These are phyloP conservation scores for Actinostola sp. DNA, from an alignment of 92 coral and sea anemone species.

Conservation along the genomic window DNA sequence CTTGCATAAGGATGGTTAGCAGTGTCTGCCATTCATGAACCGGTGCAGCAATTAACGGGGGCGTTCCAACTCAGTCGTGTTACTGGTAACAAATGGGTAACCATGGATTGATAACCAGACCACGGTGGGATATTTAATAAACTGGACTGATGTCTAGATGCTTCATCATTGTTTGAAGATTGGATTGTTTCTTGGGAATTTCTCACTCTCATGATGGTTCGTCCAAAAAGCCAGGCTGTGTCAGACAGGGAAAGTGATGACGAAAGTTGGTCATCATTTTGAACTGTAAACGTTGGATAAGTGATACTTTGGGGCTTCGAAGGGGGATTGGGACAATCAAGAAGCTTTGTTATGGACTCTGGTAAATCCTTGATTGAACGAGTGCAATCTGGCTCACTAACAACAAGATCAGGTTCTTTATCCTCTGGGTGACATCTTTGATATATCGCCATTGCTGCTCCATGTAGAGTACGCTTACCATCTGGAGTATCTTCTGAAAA, in stretches of 20 bases:
- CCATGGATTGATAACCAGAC: conserved; percentile 63
- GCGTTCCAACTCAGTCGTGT: conserved; percentile 28
- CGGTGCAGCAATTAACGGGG: conserved; percentile 37
- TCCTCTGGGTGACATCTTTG: conserved; percentile 31
- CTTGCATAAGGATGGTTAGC: conserved; percentile 31
- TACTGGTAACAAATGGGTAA: conserved; percentile 8
- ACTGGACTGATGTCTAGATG: conserved; percentile 1
- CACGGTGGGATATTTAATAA: conserved; percentile 38
- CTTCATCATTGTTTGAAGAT: too few species aligned
- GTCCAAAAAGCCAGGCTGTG: conserved; percentile 38
- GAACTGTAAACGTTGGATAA: conserved; percentile 15
- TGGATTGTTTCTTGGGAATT: neutral
- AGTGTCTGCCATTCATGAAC: conserved; percentile 44
- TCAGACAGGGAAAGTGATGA: conserved; percentile 17
- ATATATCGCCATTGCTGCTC: conserved; percentile 58
- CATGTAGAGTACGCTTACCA: conserved; percentile 51
- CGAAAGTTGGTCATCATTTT: conserved; percentile 17
- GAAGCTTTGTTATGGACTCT: conserved; percentile 25
- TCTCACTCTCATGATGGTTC: conserved; percentile 5
- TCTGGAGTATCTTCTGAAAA: conserved; percentile 59
- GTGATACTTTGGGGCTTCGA: conserved; percentile 32
- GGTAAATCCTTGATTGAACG: conserved; percentile 16
- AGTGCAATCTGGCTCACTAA: neutral
- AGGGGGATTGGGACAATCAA: conserved; percentile 47
- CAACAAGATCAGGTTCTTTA: conserved; percentile 20